Evolutionary conservation across 2,113 vertebrate species (phyloP), one percentile per base, ranked within the genome.

Genomic region (Mormyrus iriodes): DNA sequence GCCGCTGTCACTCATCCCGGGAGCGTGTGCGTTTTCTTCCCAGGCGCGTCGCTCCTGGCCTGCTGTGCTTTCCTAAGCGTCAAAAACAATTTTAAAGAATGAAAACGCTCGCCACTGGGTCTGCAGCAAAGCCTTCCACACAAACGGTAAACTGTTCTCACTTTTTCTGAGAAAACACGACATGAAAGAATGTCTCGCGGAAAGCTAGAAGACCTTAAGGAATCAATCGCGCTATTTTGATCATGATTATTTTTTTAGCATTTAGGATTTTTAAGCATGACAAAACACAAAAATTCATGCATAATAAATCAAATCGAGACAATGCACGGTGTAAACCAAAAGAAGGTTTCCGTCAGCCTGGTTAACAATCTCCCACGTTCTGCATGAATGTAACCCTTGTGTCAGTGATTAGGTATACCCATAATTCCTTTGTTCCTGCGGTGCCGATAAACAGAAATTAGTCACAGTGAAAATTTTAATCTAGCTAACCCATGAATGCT

Each of bases 281-380:
- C 6, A 24, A 76, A 44, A 9, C 35, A 19, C 73, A 79, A 35
- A 79, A 19, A 39, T 0, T 19, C 1, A 19, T 79, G 35, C 35
- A 42, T 39, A 42, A 42, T 42, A 42, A 79, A 19, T 76, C 15
- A 76, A 39, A 76, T 35, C 35, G 42, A 79, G 35, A 39, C 35
- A 4, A 24, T 51, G 8, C 61, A 44, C n/a, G 15, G 46, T 87
- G 86, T 53, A 90, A 82, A 82, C 7, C 84, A 65, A 90, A 52
- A 52, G 52, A 76, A 24, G 52, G 27, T 58, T 90, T 83, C 42
- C 49, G 52, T 48, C 7, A 24, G 52, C 46, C 89, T 90, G 58
- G 48, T 49, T 90, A 55, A 42, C 85, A 76, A 87, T 90, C 86
- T 83, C 76, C 46, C 69, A 61, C 49, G 49, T 12, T 39, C 69